These are phyloP conservation scores for Dermatemys mawii DNA, from an alignment of 2,113 vertebrate species.

Conservation along the genomic window DNA sequence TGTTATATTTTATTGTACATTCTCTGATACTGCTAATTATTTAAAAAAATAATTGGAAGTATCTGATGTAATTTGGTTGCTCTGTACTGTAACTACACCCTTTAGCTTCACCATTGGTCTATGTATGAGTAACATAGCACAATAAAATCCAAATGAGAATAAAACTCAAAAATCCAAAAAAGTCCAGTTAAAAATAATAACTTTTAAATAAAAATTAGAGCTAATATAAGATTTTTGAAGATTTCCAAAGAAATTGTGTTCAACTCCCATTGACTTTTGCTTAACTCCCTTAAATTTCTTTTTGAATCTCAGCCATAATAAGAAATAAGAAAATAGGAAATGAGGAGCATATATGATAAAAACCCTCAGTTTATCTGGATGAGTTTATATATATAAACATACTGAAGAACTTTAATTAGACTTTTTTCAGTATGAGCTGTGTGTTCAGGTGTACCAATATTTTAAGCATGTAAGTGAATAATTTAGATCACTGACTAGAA, in stretches of 20 bases:
- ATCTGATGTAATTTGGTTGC: accelerated
- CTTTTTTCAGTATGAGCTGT: not conserved
- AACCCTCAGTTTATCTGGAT: not conserved
- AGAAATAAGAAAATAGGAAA: not conserved
- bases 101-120: not conserved
- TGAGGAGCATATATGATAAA: not conserved
- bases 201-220: not conserved
- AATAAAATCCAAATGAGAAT: not conserved
- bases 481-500: not conserved
- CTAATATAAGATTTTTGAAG: not conserved
- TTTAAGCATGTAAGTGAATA: not conserved
- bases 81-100: not conserved
- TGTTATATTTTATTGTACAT: not conserved
- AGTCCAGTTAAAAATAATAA: accelerated
- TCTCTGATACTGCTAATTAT: not conserved
- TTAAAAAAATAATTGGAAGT: not conserved
- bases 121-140: not conserved
- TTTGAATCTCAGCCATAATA: not conserved
- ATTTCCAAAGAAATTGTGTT: not conserved
- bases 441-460: not conserved
- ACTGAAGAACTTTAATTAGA: not conserved
- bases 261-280: too few species aligned
- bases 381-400: not conserved
- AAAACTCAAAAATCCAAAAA: not conserved
- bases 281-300: not conserved